These are phyloP conservation scores for Anoplius nigerrimus DNA, from an alignment of 2,888 invertebrate species.

Conservation along the genomic window DNA sequence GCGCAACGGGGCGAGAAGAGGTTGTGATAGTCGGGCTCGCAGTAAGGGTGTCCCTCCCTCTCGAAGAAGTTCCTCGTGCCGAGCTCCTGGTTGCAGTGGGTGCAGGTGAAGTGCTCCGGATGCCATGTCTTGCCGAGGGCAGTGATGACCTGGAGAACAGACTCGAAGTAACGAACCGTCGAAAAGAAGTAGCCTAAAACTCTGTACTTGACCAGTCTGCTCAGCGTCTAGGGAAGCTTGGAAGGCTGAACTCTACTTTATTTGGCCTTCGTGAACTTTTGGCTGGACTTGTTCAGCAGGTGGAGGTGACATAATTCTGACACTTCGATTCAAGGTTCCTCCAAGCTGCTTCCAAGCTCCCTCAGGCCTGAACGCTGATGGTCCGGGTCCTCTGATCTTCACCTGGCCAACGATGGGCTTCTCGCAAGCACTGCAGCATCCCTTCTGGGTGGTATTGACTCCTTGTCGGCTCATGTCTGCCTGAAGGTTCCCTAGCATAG, in stretches of 20 bases:
- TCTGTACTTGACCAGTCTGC: too few relatives aligned
- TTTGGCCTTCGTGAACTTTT: too few relatives aligned
- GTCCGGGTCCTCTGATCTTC: slow-evolving; percentile 41
- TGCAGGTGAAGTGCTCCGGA: slow-evolving; percentile 99
- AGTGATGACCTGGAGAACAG: slow-evolving; percentile 85
- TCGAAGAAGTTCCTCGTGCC: slow-evolving; percentile 99
- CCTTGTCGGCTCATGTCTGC: slow-evolving; percentile 99
- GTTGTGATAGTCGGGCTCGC: slow-evolving; percentile 98
- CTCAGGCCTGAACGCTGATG: too few relatives aligned
- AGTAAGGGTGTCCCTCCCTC: slow-evolving; percentile 96
- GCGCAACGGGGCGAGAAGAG: slow-evolving; percentile 98
- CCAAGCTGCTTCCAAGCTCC: too few relatives aligned
- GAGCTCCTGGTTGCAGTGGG: slow-evolving; percentile 96
- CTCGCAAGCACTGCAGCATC: slow-evolving; percentile 98
- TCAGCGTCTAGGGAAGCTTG: too few relatives aligned
- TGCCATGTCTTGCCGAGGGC: slow-evolving; percentile 99
- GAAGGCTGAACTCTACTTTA: too few relatives aligned
- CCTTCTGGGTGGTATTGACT: slow-evolving; percentile 98
- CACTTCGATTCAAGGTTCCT: too few relatives aligned
- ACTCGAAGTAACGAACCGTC: too few relatives aligned
- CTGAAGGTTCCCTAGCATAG: slow-evolving; percentile 95
- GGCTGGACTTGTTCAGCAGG: too few relatives aligned
- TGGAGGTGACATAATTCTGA: too few relatives aligned
- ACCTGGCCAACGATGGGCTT: slow-evolving; percentile 99
- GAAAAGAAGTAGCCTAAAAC: too few relatives aligned